phyloP scores from a whole-genome alignment of 2,797 vertebrate genomes.

The Neoniphon sammara region DNA sequence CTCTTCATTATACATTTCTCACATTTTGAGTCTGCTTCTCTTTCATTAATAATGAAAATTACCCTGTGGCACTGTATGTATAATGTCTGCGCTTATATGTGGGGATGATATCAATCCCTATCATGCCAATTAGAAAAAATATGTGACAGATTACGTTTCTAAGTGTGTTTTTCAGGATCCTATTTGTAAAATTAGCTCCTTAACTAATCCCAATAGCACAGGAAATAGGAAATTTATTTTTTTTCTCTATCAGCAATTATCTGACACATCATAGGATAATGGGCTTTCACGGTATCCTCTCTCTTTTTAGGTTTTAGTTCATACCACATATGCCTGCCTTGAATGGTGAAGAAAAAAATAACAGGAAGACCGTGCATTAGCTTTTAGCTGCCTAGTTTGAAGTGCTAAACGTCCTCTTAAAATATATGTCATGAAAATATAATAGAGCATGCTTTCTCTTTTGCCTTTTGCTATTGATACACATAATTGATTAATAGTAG shows the following conservation, averaged over 20 bases:
- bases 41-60: constrained; percentile 31
- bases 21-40: constrained; percentile 25
- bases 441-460: neutral
- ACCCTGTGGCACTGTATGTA: neutral
- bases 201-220: neutral
- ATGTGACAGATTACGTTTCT: neutral
- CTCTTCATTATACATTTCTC: constrained; percentile 39
- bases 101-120: constrained; percentile 22
- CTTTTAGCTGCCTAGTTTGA: neutral
- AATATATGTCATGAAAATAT: constrained; percentile 8
- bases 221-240: neutral
- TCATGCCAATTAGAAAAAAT: constrained; percentile 8
- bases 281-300: neutral
- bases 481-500: no score
- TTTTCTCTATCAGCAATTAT: neutral
- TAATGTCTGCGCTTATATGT: constrained; percentile 8
- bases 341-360: neutral
- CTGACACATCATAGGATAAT: neutral
- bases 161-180: constrained; percentile 6
- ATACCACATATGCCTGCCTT: neutral
- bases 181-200: neutral
- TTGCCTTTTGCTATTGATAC: no score
- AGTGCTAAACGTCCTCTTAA: constrained; percentile 16
- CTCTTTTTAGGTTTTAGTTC: neutral
- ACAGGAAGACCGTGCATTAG: neutral